Evolutionary conservation across 2,797 vertebrate species (phyloP), one percentile per base, ranked within the genome.

Genomic region (Danionella dracula): DNA sequence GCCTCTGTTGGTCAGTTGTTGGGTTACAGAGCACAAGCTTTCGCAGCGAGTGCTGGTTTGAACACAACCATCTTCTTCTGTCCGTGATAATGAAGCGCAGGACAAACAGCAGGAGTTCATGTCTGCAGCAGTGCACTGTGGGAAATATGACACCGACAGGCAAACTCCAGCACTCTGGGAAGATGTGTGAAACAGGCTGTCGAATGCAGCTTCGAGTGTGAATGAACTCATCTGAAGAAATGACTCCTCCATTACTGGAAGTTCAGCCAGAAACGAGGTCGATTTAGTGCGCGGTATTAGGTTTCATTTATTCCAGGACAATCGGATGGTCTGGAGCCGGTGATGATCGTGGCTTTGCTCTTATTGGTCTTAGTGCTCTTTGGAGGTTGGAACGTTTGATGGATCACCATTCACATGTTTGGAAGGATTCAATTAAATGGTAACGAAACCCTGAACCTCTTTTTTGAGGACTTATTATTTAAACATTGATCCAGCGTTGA

Each of bases 141-240:
- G 20, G 55, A 64, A 27, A 3, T 27, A 16, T 20, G 48, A 55
- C 53, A 40, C 60, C 57, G 35, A 48, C 45, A 38, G 53, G 21
- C 8, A 32, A 35, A 48, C 42, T 45, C 65, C 29, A 42, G 45
- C 4, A 8, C 45, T 59, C 23, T 4, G 38, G 3, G 9, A n/a
- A 10, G 1, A 42, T 23, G 44, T 42, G 65, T 67, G 53, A 58
- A 50, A 23, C 35, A 8, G 19, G 27, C 44, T 42, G 65, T 34
- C 45, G 27, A 3, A 51, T 50, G 3, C 12, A 53, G 37, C 17
- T 70, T 15, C 48, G n/a, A 12, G 61, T 71, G 68, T 50, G 54
- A 65, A 71, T 58, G 11, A 53, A 65, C 20, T 65, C 32, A 50
- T 70, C 27, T 45, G 13, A 58, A 53, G 23, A 46, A 17, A 53